Evolutionary conservation across 2,797 vertebrate species (phyloP).

Genomic region (Manis pentadactyla): DNA sequence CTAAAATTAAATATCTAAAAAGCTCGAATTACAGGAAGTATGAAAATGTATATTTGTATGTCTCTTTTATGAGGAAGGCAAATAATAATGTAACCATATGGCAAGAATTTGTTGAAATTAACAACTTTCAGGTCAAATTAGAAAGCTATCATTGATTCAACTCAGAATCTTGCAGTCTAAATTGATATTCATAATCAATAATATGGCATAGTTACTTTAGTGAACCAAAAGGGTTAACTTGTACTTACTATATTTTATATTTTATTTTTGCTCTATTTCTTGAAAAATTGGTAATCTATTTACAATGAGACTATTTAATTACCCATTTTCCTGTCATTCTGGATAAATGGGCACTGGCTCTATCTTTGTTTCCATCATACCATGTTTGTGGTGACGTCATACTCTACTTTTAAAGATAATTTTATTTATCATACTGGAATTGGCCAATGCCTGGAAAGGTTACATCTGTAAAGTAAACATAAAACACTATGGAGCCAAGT

Average conservation of each 20-base stretch:
- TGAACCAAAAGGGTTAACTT: not conserved
- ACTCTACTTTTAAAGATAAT: slow-evolving; percentile 84
- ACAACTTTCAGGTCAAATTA: slow-evolving; percentile 8
- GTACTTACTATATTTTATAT: not conserved
- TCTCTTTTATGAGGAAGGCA: slow-evolving; percentile 15
- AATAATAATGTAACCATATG: not conserved
- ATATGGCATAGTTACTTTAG: not conserved
- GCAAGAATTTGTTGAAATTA: slow-evolving; percentile 36
- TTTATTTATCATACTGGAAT: slow-evolving; percentile 84
- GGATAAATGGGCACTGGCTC: not conserved
- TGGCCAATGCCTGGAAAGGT: slow-evolving; percentile 83
- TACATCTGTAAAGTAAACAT: slow-evolving; percentile 84
- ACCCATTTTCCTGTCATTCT: slow-evolving; percentile 33
- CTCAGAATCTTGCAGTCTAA: not conserved
- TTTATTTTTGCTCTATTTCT: slow-evolving; percentile 50
- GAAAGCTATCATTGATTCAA: not conserved
- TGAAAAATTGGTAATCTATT: slow-evolving; percentile 49
- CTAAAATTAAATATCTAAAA: slow-evolving; percentile 54
- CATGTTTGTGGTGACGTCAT: slow-evolving; percentile 82
- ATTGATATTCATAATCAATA: not conserved
- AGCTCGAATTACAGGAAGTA: not conserved
- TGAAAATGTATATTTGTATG: not conserved
- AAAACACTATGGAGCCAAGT: slow-evolving; percentile 77
- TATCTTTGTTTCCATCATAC: slow-evolving; percentile 69
- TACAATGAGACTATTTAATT: slow-evolving; percentile 33